Evolutionary conservation across 2,113 vertebrate species (phyloP).

Genomic region (Cochlearius cochlearius): DNA sequence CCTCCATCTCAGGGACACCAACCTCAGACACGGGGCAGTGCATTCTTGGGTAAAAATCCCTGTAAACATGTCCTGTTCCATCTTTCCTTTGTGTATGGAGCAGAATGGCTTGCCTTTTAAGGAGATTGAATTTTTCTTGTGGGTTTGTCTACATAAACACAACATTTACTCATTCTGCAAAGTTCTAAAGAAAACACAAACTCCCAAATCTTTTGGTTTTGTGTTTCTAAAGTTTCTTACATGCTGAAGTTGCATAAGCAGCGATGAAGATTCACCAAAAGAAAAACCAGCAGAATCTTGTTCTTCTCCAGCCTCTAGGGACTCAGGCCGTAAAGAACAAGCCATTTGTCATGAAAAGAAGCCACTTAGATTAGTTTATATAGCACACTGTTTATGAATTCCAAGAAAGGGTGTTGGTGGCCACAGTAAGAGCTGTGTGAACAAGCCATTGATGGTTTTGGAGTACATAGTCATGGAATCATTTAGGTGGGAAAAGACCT

Average conservation of each 20-base stretch:
- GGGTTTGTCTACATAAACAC: conserved; percentile 46
- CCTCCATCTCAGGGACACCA: neutral
- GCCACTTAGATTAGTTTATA: neutral
- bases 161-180: conserved; percentile 33
- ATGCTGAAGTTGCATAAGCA: neutral
- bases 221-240: neutral
- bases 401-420: neutral
- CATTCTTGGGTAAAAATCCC: neutral
- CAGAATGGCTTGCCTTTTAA: conserved; percentile 46
- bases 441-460: neutral
- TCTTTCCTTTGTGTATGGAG: neutral
- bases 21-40: neutral
- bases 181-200: conserved; percentile 26
- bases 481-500: too few relatives aligned
- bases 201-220: neutral
- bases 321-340: neutral
- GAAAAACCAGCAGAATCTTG: neutral
- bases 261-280: neutral
- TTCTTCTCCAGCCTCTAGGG: neutral
- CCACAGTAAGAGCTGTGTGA: neutral
- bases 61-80: neutral
- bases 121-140: conserved; percentile 25
- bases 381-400: neutral
- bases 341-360: neutral
- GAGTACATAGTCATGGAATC: neutral